Percentiles rank a stretch among this genome's conserved stretches.
Evolutionary conservation across 2,797 vertebrate species (phyloP).

Genomic region (Coluber constrictor): DNA sequence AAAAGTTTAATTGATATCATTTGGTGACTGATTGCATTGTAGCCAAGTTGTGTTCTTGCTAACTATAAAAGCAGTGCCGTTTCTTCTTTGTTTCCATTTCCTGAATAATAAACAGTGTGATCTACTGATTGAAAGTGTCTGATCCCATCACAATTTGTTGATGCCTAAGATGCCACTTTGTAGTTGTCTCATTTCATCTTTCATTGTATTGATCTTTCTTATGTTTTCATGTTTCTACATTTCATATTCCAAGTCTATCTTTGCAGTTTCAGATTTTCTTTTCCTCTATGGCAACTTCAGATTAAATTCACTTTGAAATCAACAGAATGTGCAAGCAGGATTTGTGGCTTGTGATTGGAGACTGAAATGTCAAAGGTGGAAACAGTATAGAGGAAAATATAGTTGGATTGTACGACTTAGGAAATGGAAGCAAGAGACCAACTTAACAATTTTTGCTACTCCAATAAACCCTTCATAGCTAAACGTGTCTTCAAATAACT

Average conservation of each 20-base stretch:
- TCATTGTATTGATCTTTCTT: background rate
- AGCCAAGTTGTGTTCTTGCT: background rate
- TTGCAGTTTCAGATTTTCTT: background rate
- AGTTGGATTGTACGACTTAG: too few relatives aligned
- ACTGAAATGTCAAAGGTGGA: too few relatives aligned
- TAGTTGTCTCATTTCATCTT: background rate
- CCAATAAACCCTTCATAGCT: too few relatives aligned
- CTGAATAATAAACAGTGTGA: background rate
- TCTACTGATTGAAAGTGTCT: background rate
- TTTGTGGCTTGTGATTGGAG: too few relatives aligned
- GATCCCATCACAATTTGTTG: background rate
- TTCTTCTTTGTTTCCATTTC: background rate
- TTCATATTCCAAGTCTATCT: background rate
- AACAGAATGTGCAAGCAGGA: too few relatives aligned
- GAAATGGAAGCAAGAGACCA: too few relatives aligned
- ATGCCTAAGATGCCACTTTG: background rate
- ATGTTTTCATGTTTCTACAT: background rate
- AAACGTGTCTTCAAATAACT: too few relatives aligned
- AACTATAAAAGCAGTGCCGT: background rate
- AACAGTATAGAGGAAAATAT: too few relatives aligned
- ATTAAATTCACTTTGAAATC: background rate
- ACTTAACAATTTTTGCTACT: too few relatives aligned
- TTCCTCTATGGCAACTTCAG: background rate
- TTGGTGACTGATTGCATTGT: background rate
- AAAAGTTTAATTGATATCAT: background rate